Conservation (phyloP, 2,888 invertebrate species). For the Philaethria dido region DNA sequence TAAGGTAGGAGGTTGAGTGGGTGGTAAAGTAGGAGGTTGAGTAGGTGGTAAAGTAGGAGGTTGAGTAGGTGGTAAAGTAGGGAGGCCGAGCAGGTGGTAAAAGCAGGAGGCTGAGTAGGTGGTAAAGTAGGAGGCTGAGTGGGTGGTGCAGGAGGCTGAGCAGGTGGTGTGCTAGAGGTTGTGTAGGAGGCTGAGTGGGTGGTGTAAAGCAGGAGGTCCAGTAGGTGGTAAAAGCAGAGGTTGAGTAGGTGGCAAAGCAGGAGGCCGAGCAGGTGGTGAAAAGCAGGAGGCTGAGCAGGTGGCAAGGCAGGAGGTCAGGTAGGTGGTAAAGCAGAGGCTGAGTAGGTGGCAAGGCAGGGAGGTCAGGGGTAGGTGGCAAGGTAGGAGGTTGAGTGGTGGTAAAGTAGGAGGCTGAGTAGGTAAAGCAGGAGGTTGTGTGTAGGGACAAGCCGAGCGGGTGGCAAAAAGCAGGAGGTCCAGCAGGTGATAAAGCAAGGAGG, state of each 20-base stretch:
- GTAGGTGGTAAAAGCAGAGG: not conserved
- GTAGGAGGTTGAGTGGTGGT: not conserved
- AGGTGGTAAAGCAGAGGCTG: constrained; percentile 21
- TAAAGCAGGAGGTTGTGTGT: constrained; percentile 4
- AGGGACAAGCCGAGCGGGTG: not conserved
- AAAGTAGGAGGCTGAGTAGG: constrained; percentile 14
- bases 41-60: not conserved
- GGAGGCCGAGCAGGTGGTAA: constrained; percentile 1
- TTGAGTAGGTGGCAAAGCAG: not conserved
- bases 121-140: not conserved
- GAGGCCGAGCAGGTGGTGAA: not conserved
- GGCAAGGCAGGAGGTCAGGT: constrained; percentile 15
- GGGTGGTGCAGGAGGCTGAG: not conserved
- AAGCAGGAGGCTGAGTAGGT: not conserved
- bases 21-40: not conserved
- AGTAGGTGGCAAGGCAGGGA: not conserved
- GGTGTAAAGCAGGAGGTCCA: not conserved
- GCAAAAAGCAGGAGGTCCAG: too few relatives aligned
- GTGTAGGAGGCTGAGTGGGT: not conserved
- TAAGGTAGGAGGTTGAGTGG: not conserved
- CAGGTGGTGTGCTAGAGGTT: too few relatives aligned
- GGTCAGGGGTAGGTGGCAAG: constrained; percentile 2
- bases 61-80: too few relatives aligned
- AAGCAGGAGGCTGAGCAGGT: not conserved
- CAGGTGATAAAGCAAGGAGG: too few relatives aligned